Base-by-base conservation (phyloP, 2,797 vertebrate species). In the Betta splendens region DNA sequence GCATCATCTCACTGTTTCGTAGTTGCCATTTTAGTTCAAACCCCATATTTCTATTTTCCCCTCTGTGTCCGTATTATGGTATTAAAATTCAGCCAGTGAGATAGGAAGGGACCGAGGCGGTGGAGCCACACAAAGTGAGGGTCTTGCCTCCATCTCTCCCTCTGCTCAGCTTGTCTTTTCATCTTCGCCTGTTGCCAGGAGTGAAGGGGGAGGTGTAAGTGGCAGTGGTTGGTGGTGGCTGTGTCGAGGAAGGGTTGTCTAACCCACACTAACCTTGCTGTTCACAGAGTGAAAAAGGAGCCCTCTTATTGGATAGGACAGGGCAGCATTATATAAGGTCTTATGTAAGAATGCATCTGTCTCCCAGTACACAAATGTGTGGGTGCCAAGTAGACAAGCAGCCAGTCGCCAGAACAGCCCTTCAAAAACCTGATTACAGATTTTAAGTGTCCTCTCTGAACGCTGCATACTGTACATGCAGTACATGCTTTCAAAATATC, bases 331-430 rank as follows among this genome's bases (percentile, higher is more conserved):
- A 91, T 89, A 88, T 92, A 93, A 92, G 69, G 62, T 51, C 75
- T 93, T 92, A 89, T 80, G 80, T 91, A 92, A 92, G 83, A 88
- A 87, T 86, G 89, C 87, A 89, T 92, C 90, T 92, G 88, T 89
- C 86, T 89, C 81, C 74, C 84, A 65, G 77, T 81, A 78, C 81
- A 78, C 74, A 64, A 86, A 75, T 85, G 80, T 86, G 84, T 89
- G 87, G 84, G 87, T 85, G 85, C 87, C 73, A 85, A 84, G 71
- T 63, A 84, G 71, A 76, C 73, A 82, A 75, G 45, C 56, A 81
- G 70, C 61, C 75, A 85, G 73, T 69, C 72, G 50, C 82, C 69
- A 75, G 74, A 75, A 74, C 80, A 84, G 69, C 56, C 72, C 70
- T 64, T 80, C 62, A 67, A 77, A 79, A 81, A 70, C 75, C 72